A percentile compares a stretch with the other conserved stretches of the same genome.
These are phyloP conservation scores for Pogona vitticeps DNA, from an alignment of 2,113 vertebrate genomes.

Conservation along the genomic window DNA sequence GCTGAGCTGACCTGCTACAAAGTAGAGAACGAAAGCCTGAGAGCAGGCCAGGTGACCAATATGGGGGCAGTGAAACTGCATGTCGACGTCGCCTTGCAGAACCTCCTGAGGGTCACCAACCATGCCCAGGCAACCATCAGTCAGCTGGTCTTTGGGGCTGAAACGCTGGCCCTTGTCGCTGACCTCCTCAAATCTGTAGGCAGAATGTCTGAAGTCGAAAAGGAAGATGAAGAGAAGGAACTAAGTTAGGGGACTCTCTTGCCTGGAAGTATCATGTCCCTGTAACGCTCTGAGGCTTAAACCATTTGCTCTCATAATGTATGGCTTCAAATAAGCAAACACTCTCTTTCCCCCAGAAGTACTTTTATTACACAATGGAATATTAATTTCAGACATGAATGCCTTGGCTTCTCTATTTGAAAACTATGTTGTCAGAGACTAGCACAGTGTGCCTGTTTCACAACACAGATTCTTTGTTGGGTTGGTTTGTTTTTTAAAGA, in stretches of 20 bases:
- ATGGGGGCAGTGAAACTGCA: constrained; percentile 74
- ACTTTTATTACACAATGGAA: constrained; percentile 23
- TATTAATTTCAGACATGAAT: not conserved
- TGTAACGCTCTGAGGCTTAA: not conserved
- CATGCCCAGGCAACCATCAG: constrained; percentile 72
- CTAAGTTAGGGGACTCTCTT: not conserved
- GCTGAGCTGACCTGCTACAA: constrained; percentile 71
- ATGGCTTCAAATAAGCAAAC: not conserved
- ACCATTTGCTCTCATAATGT: not conserved
- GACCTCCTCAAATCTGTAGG: constrained; percentile 69
- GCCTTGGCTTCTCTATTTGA: constrained; percentile 1
- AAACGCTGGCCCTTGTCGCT: constrained; percentile 47
- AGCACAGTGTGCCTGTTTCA: not conserved
- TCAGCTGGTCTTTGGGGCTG: constrained; percentile 46
- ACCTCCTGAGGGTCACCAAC: constrained; percentile 69
- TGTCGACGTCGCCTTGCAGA: constrained; percentile 74
- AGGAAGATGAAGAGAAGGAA: constrained; percentile 30
- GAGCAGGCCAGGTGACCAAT: constrained; percentile 61
- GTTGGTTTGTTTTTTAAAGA: not conserved
- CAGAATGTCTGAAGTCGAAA: constrained; percentile 61
- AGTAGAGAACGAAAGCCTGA: constrained; percentile 72
- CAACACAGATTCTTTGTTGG: not conserved
- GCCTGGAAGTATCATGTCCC: accelerated
- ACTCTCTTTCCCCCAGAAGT: constrained; percentile 15
- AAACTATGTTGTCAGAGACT: not conserved